Evolutionary conservation across 2,797 vertebrate species (phyloP).

Genomic region (Tenualosa ilisha): DNA sequence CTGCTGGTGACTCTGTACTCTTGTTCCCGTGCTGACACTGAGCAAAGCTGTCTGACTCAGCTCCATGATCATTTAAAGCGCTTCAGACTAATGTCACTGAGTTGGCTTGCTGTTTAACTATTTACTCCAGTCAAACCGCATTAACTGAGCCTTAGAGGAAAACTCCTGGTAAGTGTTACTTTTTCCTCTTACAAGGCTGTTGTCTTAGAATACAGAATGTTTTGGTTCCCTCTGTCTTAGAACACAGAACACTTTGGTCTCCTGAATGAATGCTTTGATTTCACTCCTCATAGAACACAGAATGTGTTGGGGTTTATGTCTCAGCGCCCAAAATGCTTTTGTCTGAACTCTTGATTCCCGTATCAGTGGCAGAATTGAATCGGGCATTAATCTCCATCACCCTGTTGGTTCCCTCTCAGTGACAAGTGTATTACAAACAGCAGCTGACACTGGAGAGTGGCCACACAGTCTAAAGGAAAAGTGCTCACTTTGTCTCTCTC

Average conservation of each 20-base stretch:
- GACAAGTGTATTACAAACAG: no score
- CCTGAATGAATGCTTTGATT: not conserved
- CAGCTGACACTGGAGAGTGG: no score
- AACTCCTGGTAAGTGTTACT: not conserved
- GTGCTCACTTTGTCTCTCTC: not conserved
- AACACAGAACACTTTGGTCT: not conserved
- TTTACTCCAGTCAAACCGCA: constrained; percentile 9
- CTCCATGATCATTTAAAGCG: constrained; percentile 4
- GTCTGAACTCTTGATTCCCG: no score
- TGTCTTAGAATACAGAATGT: no score
- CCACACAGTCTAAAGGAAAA: no score
- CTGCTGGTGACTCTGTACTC: not conserved
- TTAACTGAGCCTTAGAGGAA: not conserved
- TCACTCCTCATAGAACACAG: no score
- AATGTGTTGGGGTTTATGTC: no score
- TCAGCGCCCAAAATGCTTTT: no score
- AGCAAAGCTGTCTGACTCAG: not conserved
- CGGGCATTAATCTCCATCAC: no score
- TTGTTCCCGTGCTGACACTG: not conserved
- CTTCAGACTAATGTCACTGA: not conserved
- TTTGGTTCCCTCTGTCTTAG: not conserved
- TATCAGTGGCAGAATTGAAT: no score
- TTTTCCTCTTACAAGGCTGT: not conserved
- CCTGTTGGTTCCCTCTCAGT: no score
- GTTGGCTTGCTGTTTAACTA: not conserved